phyloP scores from a whole-genome alignment of 2,888 invertebrate genomes.

The Limnephilus rhombicus region DNA sequence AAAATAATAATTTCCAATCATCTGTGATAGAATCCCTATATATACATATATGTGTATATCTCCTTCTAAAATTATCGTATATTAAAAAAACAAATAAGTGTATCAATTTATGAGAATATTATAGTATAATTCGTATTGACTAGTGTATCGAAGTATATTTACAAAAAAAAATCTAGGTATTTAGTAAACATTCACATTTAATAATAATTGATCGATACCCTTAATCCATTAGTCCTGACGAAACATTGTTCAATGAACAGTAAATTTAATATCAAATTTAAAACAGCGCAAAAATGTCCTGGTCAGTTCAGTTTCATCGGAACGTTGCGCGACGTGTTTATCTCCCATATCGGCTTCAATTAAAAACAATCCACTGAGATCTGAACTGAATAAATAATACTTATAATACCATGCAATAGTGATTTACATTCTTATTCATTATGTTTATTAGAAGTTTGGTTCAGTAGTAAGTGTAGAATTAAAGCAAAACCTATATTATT shows the following conservation, averaged over 20 bases:
- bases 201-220: slow-evolving; percentile 41
- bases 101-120: background rate
- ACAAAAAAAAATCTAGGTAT: background rate
- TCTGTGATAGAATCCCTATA: background rate
- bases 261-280: background rate
- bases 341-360: background rate
- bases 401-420: background rate
- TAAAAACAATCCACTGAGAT: slow-evolving; percentile 8
- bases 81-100: background rate
- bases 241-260: slow-evolving; percentile 16
- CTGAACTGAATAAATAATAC: background rate
- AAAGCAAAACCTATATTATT: background rate
- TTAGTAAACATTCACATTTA: slow-evolving; percentile 21
- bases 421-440: background rate
- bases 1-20: background rate
- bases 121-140: background rate
- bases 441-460: slow-evolving; percentile 19
- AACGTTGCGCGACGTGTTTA: background rate
- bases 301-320: background rate
- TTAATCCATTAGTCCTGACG: slow-evolving; percentile 22
- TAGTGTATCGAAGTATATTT: background rate
- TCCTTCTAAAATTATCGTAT: background rate
- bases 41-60: background rate
- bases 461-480: slow-evolving; percentile 7
- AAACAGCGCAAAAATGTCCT: background rate